Base-by-base conservation (phyloP, 1,140 invertebrate species). In the Drosophila burlai region DNA sequence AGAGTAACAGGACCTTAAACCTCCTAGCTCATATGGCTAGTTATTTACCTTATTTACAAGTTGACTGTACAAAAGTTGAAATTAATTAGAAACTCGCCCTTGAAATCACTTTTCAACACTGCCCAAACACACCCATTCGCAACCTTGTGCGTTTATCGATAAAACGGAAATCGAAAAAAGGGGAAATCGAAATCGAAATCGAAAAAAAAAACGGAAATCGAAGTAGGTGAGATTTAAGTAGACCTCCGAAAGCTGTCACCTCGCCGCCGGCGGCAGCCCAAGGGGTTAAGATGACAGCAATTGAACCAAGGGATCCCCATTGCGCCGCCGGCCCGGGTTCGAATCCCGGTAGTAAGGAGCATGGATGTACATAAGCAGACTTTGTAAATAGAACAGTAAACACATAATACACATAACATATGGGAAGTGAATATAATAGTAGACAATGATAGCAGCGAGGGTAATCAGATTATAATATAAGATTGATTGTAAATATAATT, bases 311-410 rank as follows among this genome's bases (percentile, higher is more conserved):
- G n/a, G 8, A 34, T 11, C 36, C 21, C 11, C 2, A 24, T 1
- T 10, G 6, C 15, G 16, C 54, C 36, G 5, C 54, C 36, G 54
- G 54, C 40, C 54, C 54, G 54, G 54, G 54, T 57, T 57, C 54
- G 54, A 57, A 11, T 57, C 54, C 54, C 54, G 54, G 54, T 57
- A 11, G 36, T 40, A 57, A 57, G 54, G 10, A 57, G 54, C 54
- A 40, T 57, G 54, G 47, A 16, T 49, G 47, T 21, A 0, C 6
- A 21, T 3, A 9, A 54, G 15, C 13, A 54, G 16, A 29, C 47
- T 54, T 36, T 47, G 18, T 21, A 54, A 21, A 54, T 29, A 16
- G 2, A 3, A 15, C 45, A 47, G 7, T 1, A 47, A 13, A 6
- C 18, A 24, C 2, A 9, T 31, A 8, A 31, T 1, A 34, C 34